A percentile compares a stretch with the other conserved stretches of the same genome.
Conservation (phyloP, 2,113 vertebrate species). For the Callipepla squamata region DNA sequence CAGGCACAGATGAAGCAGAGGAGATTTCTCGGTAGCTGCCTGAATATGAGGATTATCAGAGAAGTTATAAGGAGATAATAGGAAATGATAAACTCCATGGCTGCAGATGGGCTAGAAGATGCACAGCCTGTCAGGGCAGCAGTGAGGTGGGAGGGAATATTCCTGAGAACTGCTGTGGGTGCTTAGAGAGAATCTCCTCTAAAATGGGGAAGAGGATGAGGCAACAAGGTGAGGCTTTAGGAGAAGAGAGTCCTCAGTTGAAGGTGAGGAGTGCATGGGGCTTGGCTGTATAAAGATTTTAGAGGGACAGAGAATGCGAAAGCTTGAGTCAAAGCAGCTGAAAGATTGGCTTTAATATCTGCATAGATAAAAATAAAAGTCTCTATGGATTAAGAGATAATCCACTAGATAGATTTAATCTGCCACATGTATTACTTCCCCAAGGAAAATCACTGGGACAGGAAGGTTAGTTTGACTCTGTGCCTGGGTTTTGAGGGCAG, state of each 20-base stretch:
- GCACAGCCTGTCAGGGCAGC: background rate
- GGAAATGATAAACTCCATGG: background rate
- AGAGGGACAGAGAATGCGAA: background rate
- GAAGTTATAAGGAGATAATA: background rate
- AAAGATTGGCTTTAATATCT: conserved; percentile 42
- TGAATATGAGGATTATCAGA: background rate
- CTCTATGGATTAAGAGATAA: conserved; percentile 53
- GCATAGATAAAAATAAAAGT: conserved; percentile 49
- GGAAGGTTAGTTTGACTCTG: background rate
- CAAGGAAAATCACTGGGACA: background rate
- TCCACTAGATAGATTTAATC: conserved; percentile 52
- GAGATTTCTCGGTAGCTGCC: background rate
- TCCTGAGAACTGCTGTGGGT: background rate
- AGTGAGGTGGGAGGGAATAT: background rate
- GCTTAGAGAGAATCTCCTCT: background rate
- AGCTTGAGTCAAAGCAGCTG: conserved; percentile 36
- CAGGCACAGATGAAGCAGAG: background rate
- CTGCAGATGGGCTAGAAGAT: background rate
- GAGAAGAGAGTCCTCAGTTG: background rate
- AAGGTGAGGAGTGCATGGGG: background rate
- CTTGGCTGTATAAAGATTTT: background rate
- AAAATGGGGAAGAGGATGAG: background rate
- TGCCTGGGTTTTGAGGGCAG: background rate
- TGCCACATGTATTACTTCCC: background rate
- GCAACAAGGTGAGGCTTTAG: background rate